A percentile compares a stretch with the other conserved stretches of the same genome.
These are phyloP conservation scores for Cryptus viduatorius DNA, from an alignment of 2,888 invertebrate species.

Conservation along the genomic window DNA sequence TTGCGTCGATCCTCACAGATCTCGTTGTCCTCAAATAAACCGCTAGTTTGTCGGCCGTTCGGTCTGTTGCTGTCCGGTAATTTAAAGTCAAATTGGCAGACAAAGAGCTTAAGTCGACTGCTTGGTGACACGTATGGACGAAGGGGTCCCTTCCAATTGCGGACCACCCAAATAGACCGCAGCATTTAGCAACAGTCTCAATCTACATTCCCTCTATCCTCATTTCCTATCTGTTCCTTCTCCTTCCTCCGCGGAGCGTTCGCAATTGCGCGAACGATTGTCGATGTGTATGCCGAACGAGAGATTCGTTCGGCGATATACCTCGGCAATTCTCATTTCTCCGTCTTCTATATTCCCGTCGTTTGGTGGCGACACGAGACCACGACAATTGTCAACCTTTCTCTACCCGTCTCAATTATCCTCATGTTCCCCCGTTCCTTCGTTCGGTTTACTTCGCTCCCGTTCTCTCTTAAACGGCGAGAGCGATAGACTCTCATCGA, in stretches of 20 bases:
- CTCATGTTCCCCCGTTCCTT: constrained; percentile 31
- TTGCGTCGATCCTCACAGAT: constrained; percentile 25
- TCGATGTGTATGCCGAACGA: constrained; percentile 32
- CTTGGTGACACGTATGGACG: constrained; percentile 79
- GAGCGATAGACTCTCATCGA: constrained; percentile 32
- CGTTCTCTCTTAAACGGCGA: constrained; percentile 5
- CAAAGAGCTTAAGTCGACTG: constrained; percentile 81
- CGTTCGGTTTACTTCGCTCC: background rate
- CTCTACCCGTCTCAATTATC: constrained; percentile 46
- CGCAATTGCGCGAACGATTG: constrained; percentile 35
- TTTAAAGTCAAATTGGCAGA: constrained; percentile 81
- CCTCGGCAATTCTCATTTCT: constrained; percentile 22
- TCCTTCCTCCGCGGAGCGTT: background rate
- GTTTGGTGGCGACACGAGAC: background rate
- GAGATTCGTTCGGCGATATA: constrained; percentile 42
- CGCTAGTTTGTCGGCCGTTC: constrained; percentile 27
- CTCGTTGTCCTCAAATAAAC: constrained; percentile 32
- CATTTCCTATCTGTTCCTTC: constrained; percentile 37
- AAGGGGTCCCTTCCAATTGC: constrained; percentile 79
- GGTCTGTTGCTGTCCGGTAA: constrained; percentile 60
- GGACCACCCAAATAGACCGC: constrained; percentile 81
- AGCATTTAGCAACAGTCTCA: constrained; percentile 43
- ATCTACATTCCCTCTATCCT: constrained; percentile 11
- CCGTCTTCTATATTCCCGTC: constrained; percentile 7
- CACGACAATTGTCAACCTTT: constrained; percentile 32